phyloP scores from a whole-genome alignment of 2,797 vertebrate species.

The Morus bassanus region DNA sequence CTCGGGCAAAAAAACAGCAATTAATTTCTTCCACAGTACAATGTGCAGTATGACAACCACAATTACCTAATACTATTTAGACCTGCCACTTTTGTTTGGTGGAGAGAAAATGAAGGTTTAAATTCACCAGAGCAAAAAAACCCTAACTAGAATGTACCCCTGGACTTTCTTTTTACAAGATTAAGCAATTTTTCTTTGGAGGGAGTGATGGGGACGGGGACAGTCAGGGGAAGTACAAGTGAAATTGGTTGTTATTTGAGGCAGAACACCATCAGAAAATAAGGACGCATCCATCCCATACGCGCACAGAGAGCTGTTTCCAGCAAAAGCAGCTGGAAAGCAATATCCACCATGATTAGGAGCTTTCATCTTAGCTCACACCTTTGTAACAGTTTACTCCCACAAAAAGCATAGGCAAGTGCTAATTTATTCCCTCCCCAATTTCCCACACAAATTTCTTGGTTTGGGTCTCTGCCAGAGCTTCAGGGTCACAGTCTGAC shows the following conservation, averaged over 20 bases:
- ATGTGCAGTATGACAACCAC: constrained; percentile 62
- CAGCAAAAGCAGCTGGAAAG: constrained; percentile 24
- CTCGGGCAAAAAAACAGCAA: constrained; percentile 63
- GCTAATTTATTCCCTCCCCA: constrained; percentile 21
- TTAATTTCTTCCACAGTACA: constrained; percentile 69
- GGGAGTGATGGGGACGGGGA: background rate
- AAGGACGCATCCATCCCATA: background rate
- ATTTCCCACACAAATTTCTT: constrained; percentile 39
- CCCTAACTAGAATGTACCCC: background rate
- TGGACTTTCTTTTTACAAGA: background rate
- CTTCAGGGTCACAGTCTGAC: constrained; percentile 25
- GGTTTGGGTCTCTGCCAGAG: constrained; percentile 33
- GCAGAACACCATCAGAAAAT: background rate
- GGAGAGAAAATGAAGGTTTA: constrained; percentile 66
- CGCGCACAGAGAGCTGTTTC: background rate
- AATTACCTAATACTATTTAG: constrained; percentile 72
- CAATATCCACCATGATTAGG: background rate
- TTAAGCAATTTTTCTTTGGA: background rate
- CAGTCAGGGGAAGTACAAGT: background rate
- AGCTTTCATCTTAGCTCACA: constrained; percentile 28
- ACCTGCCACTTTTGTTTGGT: constrained; percentile 53
- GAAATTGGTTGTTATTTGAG: constrained; percentile 21
- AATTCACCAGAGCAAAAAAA: background rate
- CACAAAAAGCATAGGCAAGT: constrained; percentile 5
- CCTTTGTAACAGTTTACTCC: constrained; percentile 34